These are phyloP conservation scores for Cichladusa arquata DNA, from an alignment of 2,113 vertebrate species.

Conservation along the genomic window DNA sequence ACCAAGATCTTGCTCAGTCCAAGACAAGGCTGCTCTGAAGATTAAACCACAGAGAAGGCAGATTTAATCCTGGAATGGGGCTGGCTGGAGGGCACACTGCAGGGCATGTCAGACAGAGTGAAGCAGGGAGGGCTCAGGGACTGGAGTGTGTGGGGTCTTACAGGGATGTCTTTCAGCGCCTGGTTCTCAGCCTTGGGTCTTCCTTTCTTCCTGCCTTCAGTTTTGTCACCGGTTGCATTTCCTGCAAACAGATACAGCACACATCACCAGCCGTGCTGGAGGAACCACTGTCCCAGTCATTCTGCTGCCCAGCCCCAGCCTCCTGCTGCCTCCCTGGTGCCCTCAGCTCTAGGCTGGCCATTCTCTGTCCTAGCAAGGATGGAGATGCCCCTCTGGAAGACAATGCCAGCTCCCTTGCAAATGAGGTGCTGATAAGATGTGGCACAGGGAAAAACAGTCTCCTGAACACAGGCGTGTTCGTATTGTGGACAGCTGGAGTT, in stretches of 20 bases:
- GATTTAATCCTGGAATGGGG: not conserved
- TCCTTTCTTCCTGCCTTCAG: slow-evolving; percentile 90
- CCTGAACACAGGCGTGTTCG: not conserved
- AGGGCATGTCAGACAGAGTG: rapidly evolving
- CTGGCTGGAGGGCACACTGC: rapidly evolving
- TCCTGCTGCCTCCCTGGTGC: rapidly evolving
- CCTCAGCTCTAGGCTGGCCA: not conserved
- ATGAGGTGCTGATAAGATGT: not conserved
- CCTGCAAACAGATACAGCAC: slow-evolving; percentile 62
- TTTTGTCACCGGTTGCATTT: slow-evolving; percentile 80
- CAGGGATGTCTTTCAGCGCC: slow-evolving; percentile 91
- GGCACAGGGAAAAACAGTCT: rapidly evolving
- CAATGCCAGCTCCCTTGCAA: not conserved
- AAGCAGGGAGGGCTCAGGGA: not conserved
- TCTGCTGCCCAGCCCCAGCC: not conserved
- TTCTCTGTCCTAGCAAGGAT: not conserved
- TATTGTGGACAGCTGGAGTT: not conserved
- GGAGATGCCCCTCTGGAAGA: not conserved
- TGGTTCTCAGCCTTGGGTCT: slow-evolving; percentile 88
- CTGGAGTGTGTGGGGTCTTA: slow-evolving; percentile 68
- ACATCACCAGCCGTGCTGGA: rapidly evolving
- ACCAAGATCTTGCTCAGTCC: not conserved
- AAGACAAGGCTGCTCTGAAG: not conserved
- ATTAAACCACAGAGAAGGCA: not conserved
- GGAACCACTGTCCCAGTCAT: rapidly evolving